Base-by-base conservation (phyloP, 2,888 invertebrate genomes). In the Chironomus tentans region DNA sequence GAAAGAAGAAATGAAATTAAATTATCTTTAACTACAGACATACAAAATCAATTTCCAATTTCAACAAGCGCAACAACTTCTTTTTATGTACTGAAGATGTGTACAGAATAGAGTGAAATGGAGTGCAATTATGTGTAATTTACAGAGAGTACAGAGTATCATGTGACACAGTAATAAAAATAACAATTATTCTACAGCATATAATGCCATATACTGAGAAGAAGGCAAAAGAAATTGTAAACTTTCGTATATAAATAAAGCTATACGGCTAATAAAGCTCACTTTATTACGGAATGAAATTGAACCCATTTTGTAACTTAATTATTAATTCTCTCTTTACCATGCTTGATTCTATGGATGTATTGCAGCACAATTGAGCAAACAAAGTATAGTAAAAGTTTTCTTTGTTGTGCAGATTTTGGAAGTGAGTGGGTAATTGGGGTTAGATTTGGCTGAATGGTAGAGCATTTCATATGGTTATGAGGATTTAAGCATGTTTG, bases 91-190 rank as follows among this genome's bases (percentile, higher is more conserved):
- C 38, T 38, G 38, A 10, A 38, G 38, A 38, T 38, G 38, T 38
- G 38, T 38, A 38, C 38, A 38, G 38, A 38, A 38, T 56, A 50
- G 56, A n/a, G 71, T 71, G 56, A 18, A 71, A 71, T 56, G 71
- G 56, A n/a, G 71, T 71, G 56, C 50, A 71, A 71, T 71, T 71
- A 71, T 71, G 71, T 71, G 56, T 18, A 71, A 71, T 71, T 71
- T 71, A 50, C 56, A 15, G 56, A 56, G 56, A 56, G 15, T 18
- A 56, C 28, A 56, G 10, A 71, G 71, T 71, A 71, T 71, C 71
- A 71, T 71, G 71, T 71, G 71, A 71, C 71, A 71, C 50, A 46
- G 28, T 28, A 71, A 56, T 71, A 24, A 71, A 71, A 71, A 71
- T 24, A 56, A 50, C 70, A 71, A 71, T 71, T 56, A 50, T 71